phyloP scores from a whole-genome alignment of 2,888 invertebrate species.

The Craniophora ligustri region DNA sequence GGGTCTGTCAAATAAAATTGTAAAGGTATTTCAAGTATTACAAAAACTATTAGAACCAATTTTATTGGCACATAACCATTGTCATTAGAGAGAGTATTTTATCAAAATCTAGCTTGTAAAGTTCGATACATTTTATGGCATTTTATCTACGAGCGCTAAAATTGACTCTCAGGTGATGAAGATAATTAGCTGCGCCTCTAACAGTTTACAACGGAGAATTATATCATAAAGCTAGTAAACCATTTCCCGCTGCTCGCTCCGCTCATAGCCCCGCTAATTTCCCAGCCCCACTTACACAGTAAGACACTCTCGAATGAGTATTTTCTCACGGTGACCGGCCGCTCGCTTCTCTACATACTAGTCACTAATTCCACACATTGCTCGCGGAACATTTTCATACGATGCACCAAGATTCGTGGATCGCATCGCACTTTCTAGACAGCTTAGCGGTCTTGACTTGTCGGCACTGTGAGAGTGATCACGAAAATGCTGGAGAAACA shows the following conservation, averaged over 20 bases:
- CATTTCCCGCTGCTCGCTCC: conserved; percentile 6
- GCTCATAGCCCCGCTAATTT: conserved; percentile 43
- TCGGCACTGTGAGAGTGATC: conserved; percentile 17
- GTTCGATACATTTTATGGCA: too few species aligned
- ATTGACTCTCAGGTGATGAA: too few species aligned
- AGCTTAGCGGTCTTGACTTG: conserved; percentile 37
- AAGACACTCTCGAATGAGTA: conserved; percentile 69
- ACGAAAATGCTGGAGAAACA: conserved; percentile 24
- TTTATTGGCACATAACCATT: too few species aligned
- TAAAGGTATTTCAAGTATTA: too few species aligned
- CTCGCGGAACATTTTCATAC: conserved; percentile 49
- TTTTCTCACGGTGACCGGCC: conserved; percentile 78
- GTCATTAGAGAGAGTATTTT: too few species aligned
- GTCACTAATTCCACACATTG: conserved; percentile 55
- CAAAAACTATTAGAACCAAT: too few species aligned
- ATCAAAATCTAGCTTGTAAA: too few species aligned
- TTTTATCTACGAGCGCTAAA: too few species aligned
- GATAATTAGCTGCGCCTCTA: too few species aligned
- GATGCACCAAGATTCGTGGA: conserved; percentile 37
- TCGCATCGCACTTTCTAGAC: conserved; percentile 45
- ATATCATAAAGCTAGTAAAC: too few species aligned
- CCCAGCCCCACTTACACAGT: conserved; percentile 57
- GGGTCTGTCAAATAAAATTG: too few species aligned
- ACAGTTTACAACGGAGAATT: too few species aligned
- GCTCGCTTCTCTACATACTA: conserved; percentile 55